These are phyloP conservation scores for Ptychobarbus kaznakovi DNA, from an alignment of 2,797 vertebrate genomes.

Conservation along the genomic window DNA sequence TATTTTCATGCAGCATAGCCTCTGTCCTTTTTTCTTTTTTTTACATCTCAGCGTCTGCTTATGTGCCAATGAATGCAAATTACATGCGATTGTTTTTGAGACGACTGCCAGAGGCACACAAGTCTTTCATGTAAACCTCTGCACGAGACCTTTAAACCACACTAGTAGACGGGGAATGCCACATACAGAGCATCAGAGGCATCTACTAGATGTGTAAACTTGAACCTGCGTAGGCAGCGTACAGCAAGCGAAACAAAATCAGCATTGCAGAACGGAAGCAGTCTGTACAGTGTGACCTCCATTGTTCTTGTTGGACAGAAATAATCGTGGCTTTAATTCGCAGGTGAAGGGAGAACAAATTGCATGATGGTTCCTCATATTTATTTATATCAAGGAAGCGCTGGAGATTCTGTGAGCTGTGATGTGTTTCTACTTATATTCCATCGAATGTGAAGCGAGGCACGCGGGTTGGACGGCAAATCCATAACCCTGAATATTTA, in stretches of 20 bases:
- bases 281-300: not conserved
- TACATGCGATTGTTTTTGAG: slow-evolving; percentile 23
- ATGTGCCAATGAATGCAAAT: slow-evolving; percentile 42
- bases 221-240: slow-evolving; percentile 2
- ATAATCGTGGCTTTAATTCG: slow-evolving; percentile 9
- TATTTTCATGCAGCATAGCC: slow-evolving; percentile 56
- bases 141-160: not conserved
- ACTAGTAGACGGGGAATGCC: not conserved
- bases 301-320: not conserved
- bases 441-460: slow-evolving; percentile 18
- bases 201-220: not conserved
- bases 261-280: not conserved
- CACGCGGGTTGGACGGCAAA: slow-evolving; percentile 21
- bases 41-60: slow-evolving; percentile 46
- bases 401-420: slow-evolving; percentile 36
- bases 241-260: slow-evolving; percentile 3
- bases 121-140: slow-evolving; percentile 34
- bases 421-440: slow-evolving; percentile 27
- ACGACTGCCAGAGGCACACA: not conserved
- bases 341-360: slow-evolving; percentile 18
- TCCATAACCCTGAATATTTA: slow-evolving; percentile 50
- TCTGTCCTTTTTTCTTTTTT: slow-evolving; percentile 42
- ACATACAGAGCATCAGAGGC: not conserved
- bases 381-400: slow-evolving; percentile 43
- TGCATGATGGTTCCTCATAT: slow-evolving; percentile 18